A percentile compares a stretch with the other conserved stretches of the same genome.
These are phyloP conservation scores for Drosophila kanapiae DNA, from an alignment of 1,140 invertebrate species.

Conservation along the genomic window DNA sequence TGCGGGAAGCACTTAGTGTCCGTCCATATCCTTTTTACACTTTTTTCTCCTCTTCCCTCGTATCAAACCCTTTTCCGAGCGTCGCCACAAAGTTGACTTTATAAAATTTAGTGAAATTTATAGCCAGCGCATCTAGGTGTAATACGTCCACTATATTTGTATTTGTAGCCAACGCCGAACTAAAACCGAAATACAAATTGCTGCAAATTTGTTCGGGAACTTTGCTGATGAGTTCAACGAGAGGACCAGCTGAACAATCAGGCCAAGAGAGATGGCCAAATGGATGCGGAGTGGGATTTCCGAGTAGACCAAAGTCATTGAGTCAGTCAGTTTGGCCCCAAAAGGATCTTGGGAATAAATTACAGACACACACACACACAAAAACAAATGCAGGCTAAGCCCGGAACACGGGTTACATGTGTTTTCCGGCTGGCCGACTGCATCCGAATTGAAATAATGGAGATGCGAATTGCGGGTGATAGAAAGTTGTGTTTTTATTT, in stretches of 20 bases:
- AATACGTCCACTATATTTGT: constrained; percentile 60
- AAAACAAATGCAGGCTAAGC: constrained; percentile 10
- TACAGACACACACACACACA: background rate
- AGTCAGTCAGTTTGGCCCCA: constrained; percentile 45
- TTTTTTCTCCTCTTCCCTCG: constrained; percentile 4
- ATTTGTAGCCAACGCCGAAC: constrained; percentile 57
- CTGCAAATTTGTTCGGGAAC: constrained; percentile 72
- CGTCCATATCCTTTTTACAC: constrained; percentile 26
- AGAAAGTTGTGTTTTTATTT: constrained; percentile 28
- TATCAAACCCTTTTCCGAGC: background rate
- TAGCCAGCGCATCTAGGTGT: constrained; percentile 73
- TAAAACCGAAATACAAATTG: constrained; percentile 79
- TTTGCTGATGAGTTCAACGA: constrained; percentile 56
- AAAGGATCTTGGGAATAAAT: constrained; percentile 44
- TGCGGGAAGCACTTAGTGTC: constrained; percentile 77
- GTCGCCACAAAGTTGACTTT: constrained; percentile 70
- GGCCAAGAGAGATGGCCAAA: constrained; percentile 11
- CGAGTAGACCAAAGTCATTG: constrained; percentile 52
- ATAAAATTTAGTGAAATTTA: constrained; percentile 83
- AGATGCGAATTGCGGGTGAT: constrained; percentile 13
- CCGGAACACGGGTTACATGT: constrained; percentile 36
- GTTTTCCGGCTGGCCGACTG: constrained; percentile 37
- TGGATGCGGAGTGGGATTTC: background rate
- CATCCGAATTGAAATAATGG: constrained; percentile 33
- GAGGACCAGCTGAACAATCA: constrained; percentile 40